Conservation (phyloP, 2,113 vertebrate species). For the Chionis minor region DNA sequence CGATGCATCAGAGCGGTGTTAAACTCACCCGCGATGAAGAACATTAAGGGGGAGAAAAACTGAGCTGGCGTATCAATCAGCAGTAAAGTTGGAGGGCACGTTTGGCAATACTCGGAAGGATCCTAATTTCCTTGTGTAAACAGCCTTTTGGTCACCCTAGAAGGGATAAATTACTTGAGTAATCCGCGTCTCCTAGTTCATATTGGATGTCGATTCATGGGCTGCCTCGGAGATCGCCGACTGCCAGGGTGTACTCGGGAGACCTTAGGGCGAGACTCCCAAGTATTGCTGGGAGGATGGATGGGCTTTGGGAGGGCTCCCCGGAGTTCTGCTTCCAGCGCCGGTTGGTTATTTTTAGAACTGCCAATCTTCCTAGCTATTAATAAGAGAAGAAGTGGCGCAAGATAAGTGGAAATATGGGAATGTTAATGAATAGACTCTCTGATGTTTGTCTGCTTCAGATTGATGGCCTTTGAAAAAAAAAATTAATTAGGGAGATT, state of each 20-base stretch:
- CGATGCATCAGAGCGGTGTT: accelerated
- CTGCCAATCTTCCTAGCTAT: neutral
- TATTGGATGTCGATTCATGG: neutral
- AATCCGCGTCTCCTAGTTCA: neutral
- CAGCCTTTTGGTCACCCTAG: neutral
- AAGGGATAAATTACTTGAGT: neutral
- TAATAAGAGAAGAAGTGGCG: neutral
- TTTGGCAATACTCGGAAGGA: neutral
- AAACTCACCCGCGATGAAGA: neutral
- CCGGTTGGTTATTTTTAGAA: neutral
- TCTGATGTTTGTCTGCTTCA: neutral
- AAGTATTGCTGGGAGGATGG: neutral
- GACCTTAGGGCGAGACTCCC: neutral
- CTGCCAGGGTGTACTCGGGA: neutral
- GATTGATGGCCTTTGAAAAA: neutral
- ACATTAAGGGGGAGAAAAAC: neutral
- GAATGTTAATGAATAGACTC: neutral
- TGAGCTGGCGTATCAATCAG: neutral
- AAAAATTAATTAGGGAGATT: neutral
- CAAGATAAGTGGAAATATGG: neutral
- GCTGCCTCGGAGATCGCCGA: neutral
- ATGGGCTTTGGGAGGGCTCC: neutral
- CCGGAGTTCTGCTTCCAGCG: neutral
- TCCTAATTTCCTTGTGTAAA: neutral
- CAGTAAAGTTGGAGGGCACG: neutral